Percentiles rank a stretch among this genome's conserved stretches.
phyloP scores from a whole-genome alignment of 2,113 vertebrate genomes.

The Kryptolebias marmoratus region DNA sequence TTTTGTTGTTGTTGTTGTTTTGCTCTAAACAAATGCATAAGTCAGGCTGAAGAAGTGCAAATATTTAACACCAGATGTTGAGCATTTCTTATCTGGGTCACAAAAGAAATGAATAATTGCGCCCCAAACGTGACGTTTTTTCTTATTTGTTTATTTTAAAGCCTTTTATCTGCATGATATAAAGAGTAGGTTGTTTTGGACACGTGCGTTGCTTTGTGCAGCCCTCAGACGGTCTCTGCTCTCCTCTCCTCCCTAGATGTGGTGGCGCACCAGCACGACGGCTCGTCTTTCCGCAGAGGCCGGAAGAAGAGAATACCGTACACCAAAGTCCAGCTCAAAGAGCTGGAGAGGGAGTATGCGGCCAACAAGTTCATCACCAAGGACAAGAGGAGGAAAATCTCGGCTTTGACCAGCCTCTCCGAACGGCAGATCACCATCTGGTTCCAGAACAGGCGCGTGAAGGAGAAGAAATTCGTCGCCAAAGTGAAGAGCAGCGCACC shows the following conservation, averaged over 20 bases:
- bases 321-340: slow-evolving; percentile 91
- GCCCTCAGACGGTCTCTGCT: slow-evolving; percentile 3
- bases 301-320: slow-evolving; percentile 95
- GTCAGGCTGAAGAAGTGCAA: neutral
- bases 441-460: slow-evolving; percentile 96
- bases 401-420: slow-evolving; percentile 88
- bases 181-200: no score
- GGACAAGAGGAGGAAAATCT: slow-evolving; percentile 95
- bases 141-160: no score
- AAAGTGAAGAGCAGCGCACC: slow-evolving; percentile 87
- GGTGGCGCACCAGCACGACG: slow-evolving; percentile 85
- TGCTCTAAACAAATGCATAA: neutral
- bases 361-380: slow-evolving; percentile 96
- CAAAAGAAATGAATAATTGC: no score
- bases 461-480: slow-evolving; percentile 94
- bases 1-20: no score
- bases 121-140: no score
- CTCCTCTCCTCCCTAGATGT: slow-evolving; percentile 82
- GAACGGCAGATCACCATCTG: slow-evolving; percentile 97
- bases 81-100: no score
- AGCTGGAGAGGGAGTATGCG: slow-evolving; percentile 93
- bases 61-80: no score
- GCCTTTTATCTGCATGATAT: no score
- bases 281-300: slow-evolving; percentile 89
- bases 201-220: neutral